Evolutionary conservation across 1,140 invertebrate species (phyloP).

Genomic region (Drosophila oshimai): DNA sequence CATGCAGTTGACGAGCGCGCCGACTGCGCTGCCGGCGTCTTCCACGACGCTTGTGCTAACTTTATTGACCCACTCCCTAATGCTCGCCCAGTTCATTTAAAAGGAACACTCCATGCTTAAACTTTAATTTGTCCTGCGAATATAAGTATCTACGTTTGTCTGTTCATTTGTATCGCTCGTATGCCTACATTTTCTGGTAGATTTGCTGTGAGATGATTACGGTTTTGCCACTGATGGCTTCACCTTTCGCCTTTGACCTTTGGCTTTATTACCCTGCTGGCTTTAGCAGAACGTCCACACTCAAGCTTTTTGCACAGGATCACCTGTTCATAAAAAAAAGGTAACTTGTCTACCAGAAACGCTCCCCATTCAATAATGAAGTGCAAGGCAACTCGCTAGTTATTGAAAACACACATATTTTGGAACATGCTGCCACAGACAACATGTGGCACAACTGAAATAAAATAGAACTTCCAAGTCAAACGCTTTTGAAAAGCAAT

Average conservation of each 20-base stretch:
- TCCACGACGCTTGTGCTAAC: no score
- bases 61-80: no score
- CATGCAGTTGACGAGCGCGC: no score
- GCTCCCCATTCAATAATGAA: constrained; percentile 62
- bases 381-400: no score
- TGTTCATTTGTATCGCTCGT: constrained; percentile 45
- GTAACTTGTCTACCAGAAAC: constrained; percentile 66
- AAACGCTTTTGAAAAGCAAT: no score
- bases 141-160: no score
- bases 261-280: constrained; percentile 12
- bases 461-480: no score
- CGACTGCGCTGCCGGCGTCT: constrained; percentile 37
- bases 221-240: no score
- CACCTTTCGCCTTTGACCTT: constrained; percentile 37
- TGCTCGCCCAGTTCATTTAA: no score
- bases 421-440: background rate
- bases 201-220: no score
- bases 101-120: no score
- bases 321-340: constrained; percentile 76
- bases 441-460: background rate
- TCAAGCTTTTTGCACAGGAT: constrained; percentile 62
- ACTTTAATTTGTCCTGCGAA: no score
- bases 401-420: constrained; percentile 23
- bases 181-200: constrained; percentile 52
- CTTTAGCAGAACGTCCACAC: constrained; percentile 11